A percentile compares a stretch with the other conserved stretches of the same genome.
Conservation (phyloP, 2,888 invertebrate species). For the Caenorhabditis sp. region DNA sequence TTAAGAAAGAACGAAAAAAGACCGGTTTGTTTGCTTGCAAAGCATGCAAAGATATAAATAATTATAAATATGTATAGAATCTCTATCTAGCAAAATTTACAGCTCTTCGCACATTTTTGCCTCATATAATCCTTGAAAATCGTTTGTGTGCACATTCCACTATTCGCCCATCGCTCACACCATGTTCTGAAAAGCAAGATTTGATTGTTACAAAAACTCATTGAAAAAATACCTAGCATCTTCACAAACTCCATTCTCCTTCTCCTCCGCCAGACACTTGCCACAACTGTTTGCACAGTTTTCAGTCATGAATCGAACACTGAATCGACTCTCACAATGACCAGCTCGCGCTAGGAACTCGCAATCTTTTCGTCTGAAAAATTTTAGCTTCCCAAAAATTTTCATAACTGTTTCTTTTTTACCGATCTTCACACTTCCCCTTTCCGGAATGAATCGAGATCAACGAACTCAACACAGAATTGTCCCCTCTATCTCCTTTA, state of each 20-base stretch:
- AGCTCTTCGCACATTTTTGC: constrained; percentile 78
- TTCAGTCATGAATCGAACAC: constrained; percentile 79
- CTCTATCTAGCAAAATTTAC: constrained; percentile 70
- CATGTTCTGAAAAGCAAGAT: constrained; percentile 69
- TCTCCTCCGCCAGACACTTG: constrained; percentile 68
- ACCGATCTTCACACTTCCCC: constrained; percentile 71
- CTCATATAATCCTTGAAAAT: constrained; percentile 81
- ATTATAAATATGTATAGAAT: constrained; percentile 1
- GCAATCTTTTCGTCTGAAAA: constrained; percentile 77
- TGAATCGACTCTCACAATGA: constrained; percentile 80
- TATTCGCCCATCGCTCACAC: constrained; percentile 81
- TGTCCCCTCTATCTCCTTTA: constrained; percentile 47
- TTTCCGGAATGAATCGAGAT: constrained; percentile 58
- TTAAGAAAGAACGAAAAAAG: constrained; percentile 18
- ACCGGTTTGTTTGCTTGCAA: constrained; percentile 43
- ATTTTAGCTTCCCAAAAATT: background rate
- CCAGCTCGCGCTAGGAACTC: constrained; percentile 77
- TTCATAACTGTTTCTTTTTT: no score
- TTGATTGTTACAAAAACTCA: background rate
- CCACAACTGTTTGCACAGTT: constrained; percentile 80
- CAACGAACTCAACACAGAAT: constrained; percentile 49
- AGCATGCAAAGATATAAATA: constrained; percentile 3
- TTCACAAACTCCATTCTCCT: constrained; percentile 60
- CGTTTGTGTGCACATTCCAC: constrained; percentile 79
- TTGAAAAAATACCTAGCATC: constrained; percentile 62